Evolutionary conservation across 1,140 invertebrate genomes (phyloP), one percentile per base, ranked within the genome.

Genomic region (Calosoma granatense): DNA sequence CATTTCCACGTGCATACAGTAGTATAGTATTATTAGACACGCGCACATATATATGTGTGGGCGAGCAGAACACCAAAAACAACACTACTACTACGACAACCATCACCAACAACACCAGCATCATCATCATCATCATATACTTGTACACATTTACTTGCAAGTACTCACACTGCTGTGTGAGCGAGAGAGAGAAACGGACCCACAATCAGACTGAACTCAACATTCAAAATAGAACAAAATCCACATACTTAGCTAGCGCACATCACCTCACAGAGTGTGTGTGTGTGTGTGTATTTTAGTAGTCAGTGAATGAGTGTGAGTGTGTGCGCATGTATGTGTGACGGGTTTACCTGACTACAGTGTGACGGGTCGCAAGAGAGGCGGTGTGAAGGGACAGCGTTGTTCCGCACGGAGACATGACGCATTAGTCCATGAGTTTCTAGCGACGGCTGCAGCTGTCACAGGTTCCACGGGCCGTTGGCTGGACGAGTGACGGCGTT

Each of bases 1-100:
- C 41, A 47, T 47, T 47, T 47, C 41, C 41, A 47, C 26, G 14
- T 30, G n/a, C n/a, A n/a, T n/a, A n/a, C n/a, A n/a, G n/a, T n/a
- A n/a, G n/a, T n/a, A n/a, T n/a, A n/a, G n/a, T n/a, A n/a, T n/a
- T n/a, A n/a, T n/a, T n/a, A n/a, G n/a, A n/a, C n/a, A n/a, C n/a
- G n/a, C n/a, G n/a, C n/a, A n/a, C n/a, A n/a, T n/a, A n/a, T n/a
- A n/a, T n/a, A n/a, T n/a, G n/a, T n/a, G n/a, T n/a, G n/a, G n/a
- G n/a, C n/a, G n/a, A n/a, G n/a, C 26, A 36, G 26, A 9, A 9
- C n/a, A 36, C 26, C 6, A 36, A 36, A 36, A 36, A 36, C 6
- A 36, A n/a, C n/a, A n/a, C n/a, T n/a, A n/a, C n/a, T n/a, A n/a
- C n/a, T n/a, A n/a, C n/a, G n/a, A n/a, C n/a, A n/a, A n/a, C n/a